These are phyloP conservation scores for Zaprionus inermis DNA, from an alignment of 1,140 invertebrate genomes.

Conservation along the genomic window DNA sequence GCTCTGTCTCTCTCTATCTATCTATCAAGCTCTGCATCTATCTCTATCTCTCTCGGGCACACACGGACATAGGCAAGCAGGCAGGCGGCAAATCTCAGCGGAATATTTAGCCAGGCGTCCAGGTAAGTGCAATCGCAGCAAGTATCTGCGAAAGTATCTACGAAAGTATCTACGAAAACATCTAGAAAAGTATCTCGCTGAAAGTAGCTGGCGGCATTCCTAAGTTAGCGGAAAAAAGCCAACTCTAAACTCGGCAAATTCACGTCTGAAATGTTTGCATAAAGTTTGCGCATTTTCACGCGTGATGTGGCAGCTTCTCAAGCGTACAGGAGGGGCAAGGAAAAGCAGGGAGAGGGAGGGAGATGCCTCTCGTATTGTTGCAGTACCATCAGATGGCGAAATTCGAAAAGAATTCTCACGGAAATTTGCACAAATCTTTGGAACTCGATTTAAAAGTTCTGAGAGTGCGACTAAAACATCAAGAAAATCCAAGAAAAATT, in stretches of 20 bases:
- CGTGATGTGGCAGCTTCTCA: conserved; percentile 31
- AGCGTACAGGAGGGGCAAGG: background rate
- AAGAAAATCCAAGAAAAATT: too few species aligned
- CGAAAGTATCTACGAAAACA: conserved; percentile 17
- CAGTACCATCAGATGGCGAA: background rate
- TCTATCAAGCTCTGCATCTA: background rate
- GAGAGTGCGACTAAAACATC: too few species aligned
- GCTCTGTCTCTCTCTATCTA: background rate
- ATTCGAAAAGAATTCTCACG: background rate
- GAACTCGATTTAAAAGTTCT: conserved; percentile 1
- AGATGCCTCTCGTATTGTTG: conserved; percentile 2
- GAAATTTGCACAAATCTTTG: background rate
- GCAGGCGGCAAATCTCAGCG: conserved; percentile 58
- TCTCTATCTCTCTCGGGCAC: background rate
- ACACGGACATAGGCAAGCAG: background rate
- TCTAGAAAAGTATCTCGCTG: conserved; percentile 13
- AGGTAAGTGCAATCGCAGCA: conserved; percentile 59
- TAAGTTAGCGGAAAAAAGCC: conserved; percentile 63
- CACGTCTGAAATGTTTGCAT: conserved; percentile 56
- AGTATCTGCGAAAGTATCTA: conserved; percentile 8
- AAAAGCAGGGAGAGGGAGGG: background rate
- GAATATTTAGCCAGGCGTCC: conserved; percentile 64
- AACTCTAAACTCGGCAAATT: conserved; percentile 43
- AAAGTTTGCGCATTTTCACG: conserved; percentile 66
- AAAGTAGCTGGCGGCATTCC: conserved; percentile 24